phyloP scores from a whole-genome alignment of 1,140 invertebrate genomes.

The Lordiphosa clarofinis region DNA sequence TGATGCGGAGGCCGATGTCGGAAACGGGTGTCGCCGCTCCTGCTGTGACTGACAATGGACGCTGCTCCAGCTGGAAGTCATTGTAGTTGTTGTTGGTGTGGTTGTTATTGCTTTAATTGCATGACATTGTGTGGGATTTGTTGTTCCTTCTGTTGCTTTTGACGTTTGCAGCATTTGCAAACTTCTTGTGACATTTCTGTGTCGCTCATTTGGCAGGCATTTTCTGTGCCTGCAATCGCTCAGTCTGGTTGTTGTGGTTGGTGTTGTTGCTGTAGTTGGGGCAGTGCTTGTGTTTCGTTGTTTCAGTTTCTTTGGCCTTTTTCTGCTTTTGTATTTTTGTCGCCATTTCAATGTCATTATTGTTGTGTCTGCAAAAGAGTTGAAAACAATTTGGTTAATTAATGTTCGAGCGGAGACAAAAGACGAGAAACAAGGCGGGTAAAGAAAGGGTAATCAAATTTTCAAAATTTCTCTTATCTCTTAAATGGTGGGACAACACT shows the following conservation, averaged over 20 bases:
- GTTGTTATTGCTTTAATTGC: constrained; percentile 63
- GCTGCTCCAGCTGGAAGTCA: constrained; percentile 47
- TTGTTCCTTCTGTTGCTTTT: constrained; percentile 29
- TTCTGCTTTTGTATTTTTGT: constrained; percentile 78
- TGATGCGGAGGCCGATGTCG: constrained; percentile 17
- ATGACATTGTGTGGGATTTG: constrained; percentile 54
- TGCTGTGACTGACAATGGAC: constrained; percentile 40
- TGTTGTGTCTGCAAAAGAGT: constrained; percentile 48
- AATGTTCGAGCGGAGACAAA: background rate
- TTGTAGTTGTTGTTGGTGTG: constrained; percentile 41
- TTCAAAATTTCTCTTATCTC: no score
- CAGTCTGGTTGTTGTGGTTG: constrained; percentile 49
- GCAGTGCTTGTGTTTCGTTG: constrained; percentile 60
- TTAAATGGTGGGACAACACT: no score
- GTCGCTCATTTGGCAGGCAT: constrained; percentile 52
- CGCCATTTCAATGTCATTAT: constrained; percentile 79
- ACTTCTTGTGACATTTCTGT: constrained; percentile 56
- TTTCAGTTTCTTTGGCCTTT: constrained; percentile 75
- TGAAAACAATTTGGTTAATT: background rate
- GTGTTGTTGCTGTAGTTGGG: constrained; percentile 32
- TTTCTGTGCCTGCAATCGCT: constrained; percentile 21
- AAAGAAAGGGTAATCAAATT: no score
- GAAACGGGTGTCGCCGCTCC: constrained; percentile 46
- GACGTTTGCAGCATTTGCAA: constrained; percentile 51
- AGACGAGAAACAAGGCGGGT: no score